These are phyloP conservation scores for Euzetes globulus DNA, from an alignment of 2,888 invertebrate genomes.

Conservation along the genomic window DNA sequence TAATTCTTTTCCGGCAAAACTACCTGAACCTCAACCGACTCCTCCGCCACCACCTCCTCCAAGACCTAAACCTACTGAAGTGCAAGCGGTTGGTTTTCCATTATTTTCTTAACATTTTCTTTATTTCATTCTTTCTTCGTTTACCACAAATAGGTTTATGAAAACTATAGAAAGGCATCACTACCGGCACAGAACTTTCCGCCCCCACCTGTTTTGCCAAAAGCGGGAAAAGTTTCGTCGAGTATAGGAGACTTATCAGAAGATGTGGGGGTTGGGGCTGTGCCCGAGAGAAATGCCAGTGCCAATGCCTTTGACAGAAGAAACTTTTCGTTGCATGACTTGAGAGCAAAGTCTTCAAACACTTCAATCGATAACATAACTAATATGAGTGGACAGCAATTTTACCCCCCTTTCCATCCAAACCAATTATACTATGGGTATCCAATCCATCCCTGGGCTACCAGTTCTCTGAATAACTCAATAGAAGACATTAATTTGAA, in stretches of 20 bases:
- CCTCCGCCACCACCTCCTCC: background rate
- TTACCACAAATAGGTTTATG: background rate
- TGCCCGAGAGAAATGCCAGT: background rate
- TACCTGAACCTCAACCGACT: background rate
- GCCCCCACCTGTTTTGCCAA: background rate
- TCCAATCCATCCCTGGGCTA: background rate
- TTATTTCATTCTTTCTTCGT: background rate
- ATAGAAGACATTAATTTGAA: conserved; percentile 20
- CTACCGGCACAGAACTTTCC: background rate
- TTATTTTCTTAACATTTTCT: background rate
- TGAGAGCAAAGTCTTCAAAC: background rate
- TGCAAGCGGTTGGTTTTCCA: background rate
- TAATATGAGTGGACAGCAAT: background rate
- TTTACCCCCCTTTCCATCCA: background rate
- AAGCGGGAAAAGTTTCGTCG: background rate
- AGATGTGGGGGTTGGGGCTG: background rate
- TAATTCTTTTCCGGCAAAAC: conserved; percentile 11
- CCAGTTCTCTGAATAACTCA: background rate
- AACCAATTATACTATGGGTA: background rate
- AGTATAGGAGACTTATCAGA: background rate
- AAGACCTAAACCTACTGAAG: background rate
- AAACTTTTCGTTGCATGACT: background rate
- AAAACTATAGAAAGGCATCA: background rate
- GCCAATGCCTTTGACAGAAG: background rate
- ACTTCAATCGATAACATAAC: background rate